Percentiles rank a stretch among this genome's conserved stretches.
phyloP scores from a whole-genome alignment of 2,888 invertebrate genomes.

The Eutolmus rufibarbis region DNA sequence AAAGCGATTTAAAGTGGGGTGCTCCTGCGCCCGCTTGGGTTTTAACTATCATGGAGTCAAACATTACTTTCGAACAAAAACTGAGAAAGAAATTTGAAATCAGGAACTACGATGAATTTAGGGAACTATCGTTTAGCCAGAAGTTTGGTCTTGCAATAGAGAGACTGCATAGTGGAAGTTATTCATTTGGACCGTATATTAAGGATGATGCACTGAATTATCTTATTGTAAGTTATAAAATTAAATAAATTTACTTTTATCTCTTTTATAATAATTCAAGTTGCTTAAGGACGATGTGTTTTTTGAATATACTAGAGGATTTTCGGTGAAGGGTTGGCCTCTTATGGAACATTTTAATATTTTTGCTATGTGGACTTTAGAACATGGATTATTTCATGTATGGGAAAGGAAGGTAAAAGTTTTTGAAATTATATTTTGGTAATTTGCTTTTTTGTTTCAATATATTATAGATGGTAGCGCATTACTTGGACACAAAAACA shows the following conservation, averaged over 20 bases:
- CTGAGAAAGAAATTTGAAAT: conserved; percentile 55
- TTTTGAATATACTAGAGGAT: conserved; percentile 56
- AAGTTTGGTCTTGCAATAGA: conserved; percentile 57
- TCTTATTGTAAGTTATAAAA: conserved; percentile 53
- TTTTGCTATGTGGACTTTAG: conserved; percentile 55
- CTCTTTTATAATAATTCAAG: conserved; percentile 48
- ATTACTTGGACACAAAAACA: conserved; percentile 54
- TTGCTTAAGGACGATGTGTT: conserved; percentile 57
- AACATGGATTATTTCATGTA: conserved; percentile 56
- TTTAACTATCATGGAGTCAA: conserved; percentile 54
- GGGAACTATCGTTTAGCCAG: conserved; percentile 54
- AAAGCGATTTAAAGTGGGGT: conserved; percentile 57
- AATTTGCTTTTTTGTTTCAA: neutral
- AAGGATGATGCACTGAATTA: conserved; percentile 50
- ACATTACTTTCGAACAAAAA: conserved; percentile 55
- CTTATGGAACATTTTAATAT: conserved; percentile 56
- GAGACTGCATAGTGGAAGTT: conserved; percentile 55
- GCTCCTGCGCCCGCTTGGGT: conserved; percentile 59
- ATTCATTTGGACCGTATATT: conserved; percentile 51
- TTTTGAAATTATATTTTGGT: neutral
- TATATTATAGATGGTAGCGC: conserved; percentile 40
- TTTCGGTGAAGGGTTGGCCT: neutral
- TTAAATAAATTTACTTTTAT: neutral
- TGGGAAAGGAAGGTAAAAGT: conserved; percentile 56
- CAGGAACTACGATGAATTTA: conserved; percentile 54